A percentile compares a stretch with the other conserved stretches of the same genome.
Evolutionary conservation across 92 coral and sea anemone genomes (phyloP).

Genomic region (Pocillopora meandrina): DNA sequence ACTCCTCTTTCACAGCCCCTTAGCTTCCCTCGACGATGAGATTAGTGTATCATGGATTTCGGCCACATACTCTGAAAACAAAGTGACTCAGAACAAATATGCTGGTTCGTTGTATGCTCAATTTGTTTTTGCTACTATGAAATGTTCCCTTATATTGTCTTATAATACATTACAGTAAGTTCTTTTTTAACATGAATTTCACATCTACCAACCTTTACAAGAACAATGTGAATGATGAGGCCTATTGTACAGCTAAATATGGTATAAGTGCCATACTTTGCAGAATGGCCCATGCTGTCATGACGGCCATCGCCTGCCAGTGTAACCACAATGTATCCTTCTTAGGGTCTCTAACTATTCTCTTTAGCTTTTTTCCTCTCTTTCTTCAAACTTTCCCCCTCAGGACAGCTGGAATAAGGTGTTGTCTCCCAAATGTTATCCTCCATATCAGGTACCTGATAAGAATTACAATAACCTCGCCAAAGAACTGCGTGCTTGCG

Average conservation of each 20-base stretch:
- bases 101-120: background rate
- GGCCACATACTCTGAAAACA: slow-evolving; percentile 60
- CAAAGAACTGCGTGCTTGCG: too few relatives aligned
- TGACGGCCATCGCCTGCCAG: slow-evolving; percentile 38
- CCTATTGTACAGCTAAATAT: slow-evolving; percentile 28
- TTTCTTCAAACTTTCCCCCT: slow-evolving; percentile 28
- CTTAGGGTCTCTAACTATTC: slow-evolving; percentile 25
- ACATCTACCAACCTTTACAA: slow-evolving; percentile 9
- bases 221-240: slow-evolving; percentile 27
- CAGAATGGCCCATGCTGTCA: slow-evolving; percentile 40
- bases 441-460: slow-evolving; percentile 24
- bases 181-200: background rate
- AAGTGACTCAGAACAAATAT: slow-evolving; percentile 11
- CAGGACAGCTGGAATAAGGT: slow-evolving; percentile 18
- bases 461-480: slow-evolving; percentile 29
- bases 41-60: slow-evolving; percentile 53
- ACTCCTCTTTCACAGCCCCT: slow-evolving; percentile 39
- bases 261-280: slow-evolving; percentile 38
- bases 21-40: slow-evolving; percentile 50
- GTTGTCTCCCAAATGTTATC: too few relatives aligned
- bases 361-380: slow-evolving; percentile 29
- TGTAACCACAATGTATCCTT: background rate
- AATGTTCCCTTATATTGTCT: slow-evolving; percentile 4
- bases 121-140: background rate
- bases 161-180: slow-evolving; percentile 1